Percentiles rank a stretch among this genome's conserved stretches.
These are phyloP conservation scores for Phrynocephalus versicolor DNA, from an alignment of 2,113 vertebrate genomes.

Conservation along the genomic window DNA sequence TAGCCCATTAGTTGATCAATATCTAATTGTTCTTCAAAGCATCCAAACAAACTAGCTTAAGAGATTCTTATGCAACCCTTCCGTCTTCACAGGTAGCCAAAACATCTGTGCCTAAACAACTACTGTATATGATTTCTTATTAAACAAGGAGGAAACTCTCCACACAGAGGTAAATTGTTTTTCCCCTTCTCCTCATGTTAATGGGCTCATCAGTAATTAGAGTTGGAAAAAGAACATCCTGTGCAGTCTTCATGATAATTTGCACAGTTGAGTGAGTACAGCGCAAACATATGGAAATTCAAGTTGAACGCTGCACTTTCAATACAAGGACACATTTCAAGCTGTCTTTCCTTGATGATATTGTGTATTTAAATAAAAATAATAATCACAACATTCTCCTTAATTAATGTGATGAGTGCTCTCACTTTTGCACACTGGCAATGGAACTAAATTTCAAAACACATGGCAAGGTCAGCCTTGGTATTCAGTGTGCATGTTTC, in stretches of 20 bases:
- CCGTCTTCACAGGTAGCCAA: neutral
- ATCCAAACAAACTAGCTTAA: neutral
- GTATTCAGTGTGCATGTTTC: neutral
- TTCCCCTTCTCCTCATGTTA: neutral
- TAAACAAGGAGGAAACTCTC: neutral
- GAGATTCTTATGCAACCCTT: neutral
- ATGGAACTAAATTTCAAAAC: neutral
- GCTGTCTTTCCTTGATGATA: neutral
- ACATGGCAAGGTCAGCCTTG: neutral
- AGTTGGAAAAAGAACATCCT: neutral
- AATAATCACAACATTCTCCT: neutral
- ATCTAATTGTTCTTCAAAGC: no score
- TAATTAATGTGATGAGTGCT: neutral
- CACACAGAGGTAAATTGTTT: neutral
- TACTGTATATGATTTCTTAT: neutral
- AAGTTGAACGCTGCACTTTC: neutral
- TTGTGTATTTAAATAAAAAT: neutral
- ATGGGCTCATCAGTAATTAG: slow-evolving; percentile 12
- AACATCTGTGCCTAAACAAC: neutral
- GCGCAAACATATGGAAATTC: slow-evolving; percentile 13
- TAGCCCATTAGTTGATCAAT: no score
- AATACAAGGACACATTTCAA: neutral
- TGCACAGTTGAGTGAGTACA: neutral
- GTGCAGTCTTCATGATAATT: neutral
- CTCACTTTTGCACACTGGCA: neutral